phyloP scores from a whole-genome alignment of 2,113 vertebrate genomes.

The Zingel zingel region DNA sequence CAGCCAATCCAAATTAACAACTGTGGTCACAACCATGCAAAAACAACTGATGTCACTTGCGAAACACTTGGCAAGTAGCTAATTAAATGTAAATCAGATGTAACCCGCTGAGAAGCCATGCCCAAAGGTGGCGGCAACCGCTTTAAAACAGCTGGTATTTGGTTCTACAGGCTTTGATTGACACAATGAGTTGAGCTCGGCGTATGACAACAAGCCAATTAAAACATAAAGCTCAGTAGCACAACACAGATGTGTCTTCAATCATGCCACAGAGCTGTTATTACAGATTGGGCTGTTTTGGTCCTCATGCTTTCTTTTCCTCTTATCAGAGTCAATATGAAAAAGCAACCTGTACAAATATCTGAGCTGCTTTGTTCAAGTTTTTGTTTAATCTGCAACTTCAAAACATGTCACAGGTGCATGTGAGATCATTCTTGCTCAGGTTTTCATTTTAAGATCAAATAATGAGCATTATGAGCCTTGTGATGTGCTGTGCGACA shows the following conservation, averaged over 20 bases:
- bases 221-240: conserved; percentile 68
- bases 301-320: conserved; percentile 50
- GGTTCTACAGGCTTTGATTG: conserved; percentile 55
- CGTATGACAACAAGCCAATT: conserved; percentile 70
- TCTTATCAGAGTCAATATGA: conserved; percentile 62
- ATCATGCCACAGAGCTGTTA: conserved; percentile 69
- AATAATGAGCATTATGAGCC: conserved; percentile 36
- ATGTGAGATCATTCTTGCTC: conserved; percentile 40
- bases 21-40: neutral
- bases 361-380: conserved; percentile 53
- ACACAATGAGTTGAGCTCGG: conserved; percentile 53
- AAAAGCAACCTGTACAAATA: conserved; percentile 77
- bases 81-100: conserved; percentile 66
- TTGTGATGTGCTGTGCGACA: conserved; percentile 2
- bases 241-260: conserved; percentile 76
- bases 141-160: conserved; percentile 65
- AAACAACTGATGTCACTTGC: conserved; percentile 45
- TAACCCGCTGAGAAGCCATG: conserved; percentile 42
- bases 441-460: conserved; percentile 49
- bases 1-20: conserved; percentile 43
- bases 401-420: conserved; percentile 70
- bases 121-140: conserved; percentile 46
- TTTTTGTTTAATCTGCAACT: conserved; percentile 66
- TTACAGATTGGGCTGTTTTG: conserved; percentile 76
- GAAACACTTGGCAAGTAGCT: conserved; percentile 23